Conservation (phyloP, 2,888 invertebrate species). For the Tridacna crocea region DNA sequence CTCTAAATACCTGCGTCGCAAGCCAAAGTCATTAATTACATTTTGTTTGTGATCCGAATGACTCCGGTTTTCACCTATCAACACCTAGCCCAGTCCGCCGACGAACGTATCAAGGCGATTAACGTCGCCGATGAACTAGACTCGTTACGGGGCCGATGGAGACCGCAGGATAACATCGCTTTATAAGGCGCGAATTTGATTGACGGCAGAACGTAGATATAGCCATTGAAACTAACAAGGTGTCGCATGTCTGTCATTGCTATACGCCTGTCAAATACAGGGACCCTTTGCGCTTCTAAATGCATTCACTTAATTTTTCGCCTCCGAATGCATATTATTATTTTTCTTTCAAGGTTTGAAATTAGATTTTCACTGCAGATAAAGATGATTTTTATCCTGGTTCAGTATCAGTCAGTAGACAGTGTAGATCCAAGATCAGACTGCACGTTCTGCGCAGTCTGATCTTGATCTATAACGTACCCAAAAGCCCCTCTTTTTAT, state of each 20-base stretch:
- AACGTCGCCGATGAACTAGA: constrained; percentile 20
- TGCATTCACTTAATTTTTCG: too few species aligned
- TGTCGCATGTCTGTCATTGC: constrained; percentile 17
- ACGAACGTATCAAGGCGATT: constrained; percentile 10
- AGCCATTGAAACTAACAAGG: constrained; percentile 29
- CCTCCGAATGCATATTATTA: too few species aligned
- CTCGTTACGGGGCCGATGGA: constrained; percentile 20
- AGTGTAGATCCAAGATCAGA: too few species aligned
- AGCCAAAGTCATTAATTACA: neutral
- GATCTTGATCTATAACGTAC: too few species aligned
- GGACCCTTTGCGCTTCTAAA: neutral
- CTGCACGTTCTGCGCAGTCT: too few species aligned
- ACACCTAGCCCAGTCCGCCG: constrained; percentile 16
- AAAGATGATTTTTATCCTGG: too few species aligned
- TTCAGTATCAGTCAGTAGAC: too few species aligned
- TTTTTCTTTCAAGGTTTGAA: too few species aligned
- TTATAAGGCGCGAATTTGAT: constrained; percentile 19
- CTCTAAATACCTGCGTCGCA: neutral
- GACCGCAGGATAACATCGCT: constrained; percentile 21
- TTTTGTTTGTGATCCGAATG: constrained; percentile 12
- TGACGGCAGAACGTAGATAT: constrained; percentile 18
- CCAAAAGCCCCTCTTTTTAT: too few species aligned
- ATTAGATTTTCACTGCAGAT: too few species aligned
- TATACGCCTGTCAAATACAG: constrained; percentile 22
- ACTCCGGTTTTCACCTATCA: constrained; percentile 14